Base-by-base conservation (phyloP, 2,113 vertebrate species). In the Platysteira castanea region DNA sequence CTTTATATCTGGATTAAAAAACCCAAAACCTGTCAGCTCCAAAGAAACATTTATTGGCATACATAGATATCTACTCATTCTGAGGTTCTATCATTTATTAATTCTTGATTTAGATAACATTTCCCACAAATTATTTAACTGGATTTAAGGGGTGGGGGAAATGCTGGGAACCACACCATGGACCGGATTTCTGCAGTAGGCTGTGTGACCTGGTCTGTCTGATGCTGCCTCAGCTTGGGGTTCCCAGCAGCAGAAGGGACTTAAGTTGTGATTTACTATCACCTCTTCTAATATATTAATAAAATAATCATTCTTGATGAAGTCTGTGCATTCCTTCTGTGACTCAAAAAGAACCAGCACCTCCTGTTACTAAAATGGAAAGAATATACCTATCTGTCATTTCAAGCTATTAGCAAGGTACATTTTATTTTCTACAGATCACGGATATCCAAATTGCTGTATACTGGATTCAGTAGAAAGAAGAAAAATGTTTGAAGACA, bases 1-100 rank as follows among this genome's bases (percentile, higher is more conserved):
- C 95, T 99, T 99, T 96, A 99, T 99, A 97, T 99, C 99, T 99
- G 97, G 65, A 79, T 96, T 95, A 56, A 77, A 92, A 96, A 97
- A 96, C 82, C 30, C 93, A 18, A 26, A 70, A 59, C 1, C 10
- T 80, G n/a, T 87, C 28, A 95, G 56, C 23, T 78, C 28, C 35
- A 61, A 65, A 91, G 27, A 84, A 92, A 84, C 6, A 37, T 74
- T 61, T 76, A 75, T 75, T 59, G 78, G 22, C 44, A 76, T 46
- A 64, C 13, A 63, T 4, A 71, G 11, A 4, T 49, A 81, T 2
- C 16, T 42, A 35, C 4, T 52, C 7, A 49, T 54, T 83, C 37
- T 59, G 47, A 67, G 7, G 27, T 67, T 75, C n/a, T 57, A 30
- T 7, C 0, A 37, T 44, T 67, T 84, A 82, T 22, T 57, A 54